Percentiles rank a stretch among this genome's conserved stretches.
phyloP scores from a whole-genome alignment of 2,888 invertebrate species.

The Xestia xanthographa region DNA sequence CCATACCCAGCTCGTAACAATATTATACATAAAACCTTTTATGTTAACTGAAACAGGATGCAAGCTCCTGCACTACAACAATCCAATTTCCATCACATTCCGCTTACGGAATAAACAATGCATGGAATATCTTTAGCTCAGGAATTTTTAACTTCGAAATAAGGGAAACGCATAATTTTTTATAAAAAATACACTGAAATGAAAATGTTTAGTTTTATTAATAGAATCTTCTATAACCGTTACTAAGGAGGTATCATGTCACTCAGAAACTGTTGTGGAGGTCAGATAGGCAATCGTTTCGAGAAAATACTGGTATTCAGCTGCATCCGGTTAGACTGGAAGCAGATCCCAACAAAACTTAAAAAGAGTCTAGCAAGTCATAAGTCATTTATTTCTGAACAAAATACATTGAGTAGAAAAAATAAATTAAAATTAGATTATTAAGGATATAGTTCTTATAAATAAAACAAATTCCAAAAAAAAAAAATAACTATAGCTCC shows the following conservation, averaged over 20 bases:
- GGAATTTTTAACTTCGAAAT: slow-evolving; percentile 12
- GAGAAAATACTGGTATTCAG: not conserved
- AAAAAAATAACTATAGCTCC: too few species aligned
- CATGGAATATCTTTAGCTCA: slow-evolving; percentile 49
- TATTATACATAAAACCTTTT: not conserved
- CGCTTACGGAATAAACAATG: slow-evolving; percentile 46
- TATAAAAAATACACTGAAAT: not conserved
- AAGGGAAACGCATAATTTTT: slow-evolving; percentile 8
- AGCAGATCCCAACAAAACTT: not conserved
- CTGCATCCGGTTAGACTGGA: not conserved
- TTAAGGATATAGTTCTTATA: too few species aligned
- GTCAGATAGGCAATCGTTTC: not conserved
- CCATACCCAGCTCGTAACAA: too few species aligned
- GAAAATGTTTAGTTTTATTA: slow-evolving; percentile 18
- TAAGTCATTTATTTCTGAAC: too few species aligned
- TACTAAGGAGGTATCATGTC: not conserved
- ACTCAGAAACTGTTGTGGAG: not conserved
- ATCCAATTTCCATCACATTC: slow-evolving; percentile 56
- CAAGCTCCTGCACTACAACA: slow-evolving; percentile 31
- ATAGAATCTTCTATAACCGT: not conserved
- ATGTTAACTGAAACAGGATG: not conserved
- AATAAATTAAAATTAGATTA: too few species aligned
- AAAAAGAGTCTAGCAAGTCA: too few species aligned
- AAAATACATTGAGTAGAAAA: too few species aligned
- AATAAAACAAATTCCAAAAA: too few species aligned